Base-by-base conservation (phyloP, 2,888 invertebrate genomes). In the Dendrolimus houi region DNA sequence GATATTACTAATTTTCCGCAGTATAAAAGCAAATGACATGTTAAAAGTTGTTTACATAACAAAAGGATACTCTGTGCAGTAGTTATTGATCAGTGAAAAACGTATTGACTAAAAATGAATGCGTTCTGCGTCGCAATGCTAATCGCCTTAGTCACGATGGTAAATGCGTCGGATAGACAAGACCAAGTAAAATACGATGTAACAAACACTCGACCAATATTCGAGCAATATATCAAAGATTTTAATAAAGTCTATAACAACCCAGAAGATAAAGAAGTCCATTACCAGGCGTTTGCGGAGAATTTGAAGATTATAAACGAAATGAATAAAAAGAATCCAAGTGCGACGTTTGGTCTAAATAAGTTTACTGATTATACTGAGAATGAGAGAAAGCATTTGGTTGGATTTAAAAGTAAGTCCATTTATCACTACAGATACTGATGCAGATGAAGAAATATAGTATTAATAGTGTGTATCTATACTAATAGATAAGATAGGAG, bases 291-390 rank as follows among this genome's bases (percentile, higher is more conserved):
- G 6, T 83, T 83, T 56, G 53, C 67, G 0, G 57, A 55, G 0
- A 69, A 56, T 64, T 67, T 81, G 57, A 52, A 64, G 54, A 58
- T 61, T 29, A 74, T 79, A 41, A 79, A 80, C 53, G 62, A 63
- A 17, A 1, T 68, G 13, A 77, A 77, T 55, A 55, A 56, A 17
- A 47, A 57, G 0, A 59, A 55, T 42, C 6, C 60, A 0, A 14
- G 54, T 9, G 69, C 75, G 2, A 67, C 64, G 7, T 79, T 59
- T 57, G 77, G 65, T 40, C 69, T 81, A 40, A 80, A 79, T 42
- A 60, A 74, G 58, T 76, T 77, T 9, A 66, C 81, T 8, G 82
- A 81, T 64, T 74, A 72, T 47, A 77, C 79, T 0, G 60, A 64
- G 0, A 71, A 74, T 2, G 73, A 79, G 54, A 56, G 54, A 2